Conservation (phyloP, 2,797 vertebrate species). For the Halcyon badia region DNA sequence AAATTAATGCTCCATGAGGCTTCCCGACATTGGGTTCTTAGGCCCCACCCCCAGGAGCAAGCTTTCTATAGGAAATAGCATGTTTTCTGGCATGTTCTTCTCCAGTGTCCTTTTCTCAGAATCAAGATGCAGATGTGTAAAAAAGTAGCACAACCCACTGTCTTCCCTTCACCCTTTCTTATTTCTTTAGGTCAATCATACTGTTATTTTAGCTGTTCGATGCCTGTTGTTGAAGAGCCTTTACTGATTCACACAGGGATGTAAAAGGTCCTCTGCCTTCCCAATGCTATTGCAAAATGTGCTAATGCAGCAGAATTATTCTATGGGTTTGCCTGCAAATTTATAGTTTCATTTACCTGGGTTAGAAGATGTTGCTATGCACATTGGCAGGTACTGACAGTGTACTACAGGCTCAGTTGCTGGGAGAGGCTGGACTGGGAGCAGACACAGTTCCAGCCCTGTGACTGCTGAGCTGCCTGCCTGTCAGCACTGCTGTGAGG, state of each 20-base stretch:
- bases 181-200: background rate
- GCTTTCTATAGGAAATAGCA: background rate
- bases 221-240: background rate
- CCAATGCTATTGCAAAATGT: background rate
- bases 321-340: background rate
- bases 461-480: background rate
- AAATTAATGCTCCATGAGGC: rapidly evolving
- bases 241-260: background rate
- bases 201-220: background rate
- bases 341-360: background rate
- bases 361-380: background rate
- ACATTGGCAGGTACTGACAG: background rate
- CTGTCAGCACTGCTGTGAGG: background rate
- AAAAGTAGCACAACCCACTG: background rate
- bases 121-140: background rate
- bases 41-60: background rate
- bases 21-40: background rate
- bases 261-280: background rate
- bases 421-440: background rate
- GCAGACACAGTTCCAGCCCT: background rate
- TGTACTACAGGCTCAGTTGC: background rate
- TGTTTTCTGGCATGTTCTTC: background rate
- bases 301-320: background rate
- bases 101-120: background rate
- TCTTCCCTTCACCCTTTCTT: background rate